These are phyloP conservation scores for Cherax quadricarinatus DNA, from an alignment of 1,140 invertebrate species.

Conservation along the genomic window DNA sequence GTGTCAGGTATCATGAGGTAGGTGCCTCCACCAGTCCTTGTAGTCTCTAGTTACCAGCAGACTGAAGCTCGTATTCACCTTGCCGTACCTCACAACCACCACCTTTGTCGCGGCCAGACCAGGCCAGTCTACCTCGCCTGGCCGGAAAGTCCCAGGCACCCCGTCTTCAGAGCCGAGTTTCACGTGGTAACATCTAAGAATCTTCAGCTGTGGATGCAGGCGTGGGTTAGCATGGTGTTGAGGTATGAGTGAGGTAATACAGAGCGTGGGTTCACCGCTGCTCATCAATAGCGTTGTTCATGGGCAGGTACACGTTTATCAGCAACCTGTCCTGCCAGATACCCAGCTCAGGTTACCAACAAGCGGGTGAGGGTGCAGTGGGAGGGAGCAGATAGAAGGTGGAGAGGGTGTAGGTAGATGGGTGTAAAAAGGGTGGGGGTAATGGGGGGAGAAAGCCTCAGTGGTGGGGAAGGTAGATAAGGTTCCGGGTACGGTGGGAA, in stretches of 20 bases:
- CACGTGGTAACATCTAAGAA: not conserved
- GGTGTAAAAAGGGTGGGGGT: too few species aligned
- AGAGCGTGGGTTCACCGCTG: not conserved
- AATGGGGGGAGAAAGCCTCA: too few species aligned
- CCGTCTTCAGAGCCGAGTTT: not conserved
- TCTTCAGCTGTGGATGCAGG: not conserved
- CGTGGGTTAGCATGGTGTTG: not conserved
- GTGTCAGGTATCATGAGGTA: not conserved
- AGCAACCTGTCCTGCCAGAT: not conserved
- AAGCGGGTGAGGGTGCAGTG: too few species aligned
- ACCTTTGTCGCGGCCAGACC: not conserved
- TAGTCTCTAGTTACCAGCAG: not conserved
- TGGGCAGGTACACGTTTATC: not conserved
- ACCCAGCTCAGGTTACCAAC: not conserved
- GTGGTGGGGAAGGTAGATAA: too few species aligned
- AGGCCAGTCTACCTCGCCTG: not conserved
- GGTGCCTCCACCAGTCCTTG: not conserved
- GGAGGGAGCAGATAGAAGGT: too few species aligned
- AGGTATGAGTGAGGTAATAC: not conserved
- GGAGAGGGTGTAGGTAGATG: too few species aligned
- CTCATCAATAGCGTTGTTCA: not conserved
- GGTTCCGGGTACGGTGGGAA: too few species aligned
- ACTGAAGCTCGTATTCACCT: not conserved
- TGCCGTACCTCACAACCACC: not conserved
- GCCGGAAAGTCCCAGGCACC: not conserved